Base-by-base conservation (phyloP, 2,888 invertebrate species). In the Ectemnius lituratus region DNA sequence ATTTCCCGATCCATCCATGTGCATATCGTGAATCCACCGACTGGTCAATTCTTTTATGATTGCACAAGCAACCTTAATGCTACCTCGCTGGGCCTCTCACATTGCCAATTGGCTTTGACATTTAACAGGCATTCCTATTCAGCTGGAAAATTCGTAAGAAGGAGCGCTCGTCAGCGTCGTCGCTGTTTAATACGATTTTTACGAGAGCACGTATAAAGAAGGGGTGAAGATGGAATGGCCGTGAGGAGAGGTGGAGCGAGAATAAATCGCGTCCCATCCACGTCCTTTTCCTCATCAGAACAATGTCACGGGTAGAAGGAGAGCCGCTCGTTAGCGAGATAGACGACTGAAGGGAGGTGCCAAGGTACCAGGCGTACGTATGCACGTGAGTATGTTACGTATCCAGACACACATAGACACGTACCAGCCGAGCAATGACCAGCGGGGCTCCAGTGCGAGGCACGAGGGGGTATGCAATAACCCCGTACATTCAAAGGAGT, bases 241-340 rank as follows among this genome's bases (percentile, higher is more conserved):
- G 49, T 16, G 20, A 58, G 56, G 52, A 60, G 46, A 37, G 47
- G 16, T 3, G 46, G 59, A 52, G 27, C 60, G 47, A 61, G 61
- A 20, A 49, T 52, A 59, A 60, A 37, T 37, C 52, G 72, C 47
- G 62, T 67, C 67, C 65, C 67, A 67, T 75, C 70, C 73, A 67
- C 67, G 67, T 37, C 37, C 37, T 80, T 78, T 76, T 75, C 73
- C 64, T 66, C 68, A 62, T 68, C 52, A 70, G 70, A 75, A 79
- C 78, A 73, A 78, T 79, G 81, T 79, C 79, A 76, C 75, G 67
- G 75, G 70, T 71, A 75, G 79, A 83, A 84, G 81, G 79, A 82
- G 72, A 61, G 61, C 73, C 73, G 79, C 80, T 85, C 80, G 85
- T 85, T 85, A 85, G 84, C 72, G 78, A 75, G 73, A 79, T 82